Conservation (phyloP, 92 coral and sea anemone genomes). For the Bergia sp. region DNA sequence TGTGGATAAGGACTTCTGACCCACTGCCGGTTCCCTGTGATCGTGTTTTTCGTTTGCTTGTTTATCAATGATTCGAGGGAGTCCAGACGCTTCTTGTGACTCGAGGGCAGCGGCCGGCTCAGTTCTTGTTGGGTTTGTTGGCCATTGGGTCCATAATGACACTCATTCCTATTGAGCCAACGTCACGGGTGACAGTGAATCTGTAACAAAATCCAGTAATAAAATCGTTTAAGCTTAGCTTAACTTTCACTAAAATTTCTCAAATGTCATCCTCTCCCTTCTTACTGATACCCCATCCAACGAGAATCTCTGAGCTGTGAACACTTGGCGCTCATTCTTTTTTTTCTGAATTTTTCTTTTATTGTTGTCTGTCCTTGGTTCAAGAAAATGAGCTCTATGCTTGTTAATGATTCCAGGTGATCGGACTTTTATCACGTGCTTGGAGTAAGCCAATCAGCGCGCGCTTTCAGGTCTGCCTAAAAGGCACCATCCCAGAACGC, state of each 20-base stretch:
- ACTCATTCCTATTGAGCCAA: constrained; percentile 76
- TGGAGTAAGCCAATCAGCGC: no score
- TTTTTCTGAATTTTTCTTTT: no score
- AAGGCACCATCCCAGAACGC: no score
- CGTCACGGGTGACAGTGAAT: constrained; percentile 67
- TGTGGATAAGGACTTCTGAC: background rate
- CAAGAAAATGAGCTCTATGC: no score
- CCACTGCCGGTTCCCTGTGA: background rate
- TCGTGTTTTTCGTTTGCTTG: background rate
- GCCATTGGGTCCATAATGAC: constrained; percentile 89
- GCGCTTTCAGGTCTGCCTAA: no score
- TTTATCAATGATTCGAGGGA: background rate
- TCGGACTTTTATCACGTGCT: no score
- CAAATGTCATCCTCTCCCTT: no score
- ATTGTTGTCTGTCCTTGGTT: no score
- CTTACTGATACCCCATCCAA: background rate
- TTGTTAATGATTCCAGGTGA: no score
- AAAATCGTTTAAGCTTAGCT: background rate
- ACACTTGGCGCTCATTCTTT: no score
- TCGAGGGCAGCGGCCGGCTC: background rate
- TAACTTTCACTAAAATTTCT: no score
- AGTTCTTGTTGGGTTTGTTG: constrained; percentile 54
- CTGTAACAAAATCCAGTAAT: constrained; percentile 44
- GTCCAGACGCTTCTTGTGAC: background rate
- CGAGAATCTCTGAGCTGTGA: no score